Conservation (phyloP, 2,797 vertebrate genomes). For the Pseudopleuronectes americanus region DNA sequence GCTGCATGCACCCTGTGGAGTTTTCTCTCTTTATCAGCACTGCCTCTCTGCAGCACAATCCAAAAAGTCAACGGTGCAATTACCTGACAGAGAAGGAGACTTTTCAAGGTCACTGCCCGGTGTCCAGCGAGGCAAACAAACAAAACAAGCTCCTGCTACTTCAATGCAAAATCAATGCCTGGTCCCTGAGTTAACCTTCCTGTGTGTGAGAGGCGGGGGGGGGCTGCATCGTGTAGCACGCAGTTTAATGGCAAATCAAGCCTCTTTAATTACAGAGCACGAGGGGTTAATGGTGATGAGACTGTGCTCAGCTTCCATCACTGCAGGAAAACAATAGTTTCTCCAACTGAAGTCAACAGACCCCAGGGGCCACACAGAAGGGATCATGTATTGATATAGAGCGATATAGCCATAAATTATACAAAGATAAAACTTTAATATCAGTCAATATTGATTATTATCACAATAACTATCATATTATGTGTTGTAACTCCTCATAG, state of each 20-base stretch:
- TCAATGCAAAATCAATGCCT: slow-evolving; percentile 35
- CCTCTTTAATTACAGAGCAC: slow-evolving; percentile 39
- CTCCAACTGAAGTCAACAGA: neutral
- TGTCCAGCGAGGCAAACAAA: slow-evolving; percentile 31
- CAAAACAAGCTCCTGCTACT: slow-evolving; percentile 13
- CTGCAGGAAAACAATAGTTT: neutral
- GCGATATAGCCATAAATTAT: too few relatives aligned
- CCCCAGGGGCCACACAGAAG: neutral
- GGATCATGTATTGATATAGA: neutral
- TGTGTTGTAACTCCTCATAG: too few relatives aligned
- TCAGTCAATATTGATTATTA: too few relatives aligned
- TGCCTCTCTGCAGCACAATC: slow-evolving; percentile 5
- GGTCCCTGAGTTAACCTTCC: slow-evolving; percentile 35
- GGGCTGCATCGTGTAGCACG: neutral
- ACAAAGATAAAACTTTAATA: too few relatives aligned
- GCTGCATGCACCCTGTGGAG: slow-evolving; percentile 16
- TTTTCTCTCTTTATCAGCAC: slow-evolving; percentile 10
- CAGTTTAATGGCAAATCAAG: slow-evolving; percentile 27
- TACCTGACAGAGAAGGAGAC: slow-evolving; percentile 26
- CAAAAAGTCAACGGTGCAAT: slow-evolving; percentile 30
- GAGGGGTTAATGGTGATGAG: neutral
- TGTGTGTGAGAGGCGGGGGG: slow-evolving; percentile 23
- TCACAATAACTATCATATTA: too few relatives aligned
- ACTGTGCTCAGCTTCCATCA: slow-evolving; percentile 7
- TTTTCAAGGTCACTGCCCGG: slow-evolving; percentile 38